Evolutionary conservation across 1,140 invertebrate species (phyloP).

Genomic region (Coptotermes formosanus): DNA sequence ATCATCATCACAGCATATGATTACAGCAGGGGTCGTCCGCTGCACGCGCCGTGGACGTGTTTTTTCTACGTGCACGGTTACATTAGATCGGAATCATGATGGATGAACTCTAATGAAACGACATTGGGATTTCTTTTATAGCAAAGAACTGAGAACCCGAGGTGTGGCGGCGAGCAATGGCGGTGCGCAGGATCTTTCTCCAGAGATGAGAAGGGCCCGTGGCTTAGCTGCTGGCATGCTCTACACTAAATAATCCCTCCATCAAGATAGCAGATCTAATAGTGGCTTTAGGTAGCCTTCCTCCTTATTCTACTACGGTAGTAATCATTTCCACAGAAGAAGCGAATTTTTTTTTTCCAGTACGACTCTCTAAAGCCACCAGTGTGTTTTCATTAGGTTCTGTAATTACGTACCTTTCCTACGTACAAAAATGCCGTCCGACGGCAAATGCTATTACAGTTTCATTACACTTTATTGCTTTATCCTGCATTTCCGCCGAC

Average conservation of each 20-base stretch:
- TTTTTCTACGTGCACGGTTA: neutral
- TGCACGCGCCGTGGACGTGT: neutral
- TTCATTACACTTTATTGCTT: conserved; percentile 14
- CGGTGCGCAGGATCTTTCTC: neutral
- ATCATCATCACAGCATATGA: no score
- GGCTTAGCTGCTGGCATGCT: neutral
- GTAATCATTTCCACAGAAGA: conserved; percentile 16
- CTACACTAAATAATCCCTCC: neutral
- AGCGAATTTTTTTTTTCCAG: neutral
- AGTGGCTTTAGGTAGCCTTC: neutral
- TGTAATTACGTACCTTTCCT: neutral
- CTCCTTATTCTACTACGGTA: neutral
- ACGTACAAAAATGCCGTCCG: neutral
- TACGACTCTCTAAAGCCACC: neutral
- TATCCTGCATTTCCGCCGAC: neutral
- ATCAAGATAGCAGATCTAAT: neutral
- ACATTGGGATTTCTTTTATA: neutral
- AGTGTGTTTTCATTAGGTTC: conserved; percentile 8
- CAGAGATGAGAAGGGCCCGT: neutral
- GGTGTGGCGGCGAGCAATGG: no score
- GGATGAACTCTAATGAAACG: neutral
- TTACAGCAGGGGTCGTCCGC: neutral
- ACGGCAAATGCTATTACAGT: neutral
- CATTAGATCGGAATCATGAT: neutral
- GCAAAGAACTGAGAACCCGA: neutral